Conservation (phyloP, 1,140 invertebrate species). For the Halyomorpha halys region DNA sequence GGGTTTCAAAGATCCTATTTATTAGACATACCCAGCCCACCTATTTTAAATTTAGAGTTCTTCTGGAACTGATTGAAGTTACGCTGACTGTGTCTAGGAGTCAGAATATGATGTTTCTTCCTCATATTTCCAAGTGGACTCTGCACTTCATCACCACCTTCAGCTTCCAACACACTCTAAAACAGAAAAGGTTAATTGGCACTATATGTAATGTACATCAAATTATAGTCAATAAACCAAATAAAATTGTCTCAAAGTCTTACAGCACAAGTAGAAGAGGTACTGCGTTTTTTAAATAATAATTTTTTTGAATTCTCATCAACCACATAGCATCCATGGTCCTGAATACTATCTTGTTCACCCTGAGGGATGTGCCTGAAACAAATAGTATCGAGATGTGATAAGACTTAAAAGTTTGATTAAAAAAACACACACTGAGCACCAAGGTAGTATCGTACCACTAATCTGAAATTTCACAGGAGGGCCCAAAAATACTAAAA, state of each 20-base stretch:
- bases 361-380: conserved; percentile 59
- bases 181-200: conserved; percentile 27
- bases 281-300: conserved; percentile 75
- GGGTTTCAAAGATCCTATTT: too few species aligned
- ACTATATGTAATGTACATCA: too few species aligned
- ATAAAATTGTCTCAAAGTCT: conserved; percentile 31
- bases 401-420: too few species aligned
- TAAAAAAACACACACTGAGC: too few species aligned
- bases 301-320: conserved; percentile 64
- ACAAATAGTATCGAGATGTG: conserved; percentile 20
- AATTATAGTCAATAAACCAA: too few species aligned
- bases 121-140: conserved; percentile 63
- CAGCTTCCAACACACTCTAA: conserved; percentile 69
- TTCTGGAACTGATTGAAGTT: conserved; percentile 43
- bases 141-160: conserved; percentile 63
- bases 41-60: conserved; percentile 39
- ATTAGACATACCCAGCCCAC: conserved; percentile 49
- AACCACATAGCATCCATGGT: conserved; percentile 50
- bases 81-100: conserved; percentile 65
- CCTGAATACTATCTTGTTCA: conserved; percentile 41
- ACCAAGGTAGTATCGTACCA: too few species aligned
- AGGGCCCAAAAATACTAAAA: too few species aligned
- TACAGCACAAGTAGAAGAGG: conserved; percentile 73
- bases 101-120: conserved; percentile 59
- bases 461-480: too few species aligned